Evolutionary conservation across 2,113 vertebrate genomes (phyloP).

Genomic region (Zosterops japonicus): DNA sequence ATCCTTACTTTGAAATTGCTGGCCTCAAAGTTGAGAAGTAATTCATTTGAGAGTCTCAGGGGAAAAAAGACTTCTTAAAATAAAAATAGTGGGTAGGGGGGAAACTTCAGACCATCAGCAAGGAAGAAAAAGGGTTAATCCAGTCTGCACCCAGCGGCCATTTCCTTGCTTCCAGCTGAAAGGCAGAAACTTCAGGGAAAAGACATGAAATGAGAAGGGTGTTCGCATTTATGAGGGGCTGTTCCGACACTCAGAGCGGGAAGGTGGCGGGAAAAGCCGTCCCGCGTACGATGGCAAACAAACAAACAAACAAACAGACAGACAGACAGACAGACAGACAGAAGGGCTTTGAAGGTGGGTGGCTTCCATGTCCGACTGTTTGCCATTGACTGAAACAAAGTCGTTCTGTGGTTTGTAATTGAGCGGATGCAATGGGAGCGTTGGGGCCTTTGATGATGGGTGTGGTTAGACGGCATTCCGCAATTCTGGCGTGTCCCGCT

Average conservation of each 20-base stretch:
- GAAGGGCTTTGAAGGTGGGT: conserved; percentile 67
- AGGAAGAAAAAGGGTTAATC: conserved; percentile 20
- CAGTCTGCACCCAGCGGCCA: background rate
- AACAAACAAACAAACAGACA: conserved; percentile 47
- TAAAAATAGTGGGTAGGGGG: background rate
- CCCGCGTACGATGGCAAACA: conserved; percentile 2
- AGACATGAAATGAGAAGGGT: background rate
- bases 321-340: conserved; percentile 44
- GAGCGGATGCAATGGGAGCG: conserved; percentile 68
- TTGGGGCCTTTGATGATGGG: conserved; percentile 70
- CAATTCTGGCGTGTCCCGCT: conserved; percentile 63
- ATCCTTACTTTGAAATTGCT: background rate
- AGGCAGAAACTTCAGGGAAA: background rate
- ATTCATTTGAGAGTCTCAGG: background rate
- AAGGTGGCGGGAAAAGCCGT: background rate
- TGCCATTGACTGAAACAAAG: conserved; percentile 67
- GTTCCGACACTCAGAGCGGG: background rate
- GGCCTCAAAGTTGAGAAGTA: background rate
- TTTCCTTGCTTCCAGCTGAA: background rate
- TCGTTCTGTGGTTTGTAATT: conserved; percentile 73
- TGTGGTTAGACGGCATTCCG: conserved; percentile 72
- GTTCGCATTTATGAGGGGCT: background rate
- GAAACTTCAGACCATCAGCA: background rate
- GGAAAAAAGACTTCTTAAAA: background rate
- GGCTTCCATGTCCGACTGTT: conserved; percentile 67